Conservation (phyloP, 2,797 vertebrate genomes). For the Cottoperca gobio region DNA sequence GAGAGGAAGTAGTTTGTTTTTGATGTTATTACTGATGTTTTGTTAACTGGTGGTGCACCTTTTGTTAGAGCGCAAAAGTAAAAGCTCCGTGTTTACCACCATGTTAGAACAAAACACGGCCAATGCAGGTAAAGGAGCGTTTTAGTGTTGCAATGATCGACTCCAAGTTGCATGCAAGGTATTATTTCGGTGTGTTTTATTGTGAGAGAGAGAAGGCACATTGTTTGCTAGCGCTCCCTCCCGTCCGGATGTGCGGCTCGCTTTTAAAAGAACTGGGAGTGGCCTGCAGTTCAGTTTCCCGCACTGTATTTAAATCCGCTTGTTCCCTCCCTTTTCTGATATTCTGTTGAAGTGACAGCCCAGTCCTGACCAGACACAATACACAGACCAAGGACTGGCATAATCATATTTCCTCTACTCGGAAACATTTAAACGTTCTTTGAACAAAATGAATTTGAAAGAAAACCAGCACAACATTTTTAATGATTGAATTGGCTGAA, state of each 20-base stretch:
- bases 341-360: conserved; percentile 55
- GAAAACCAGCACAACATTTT: neutral
- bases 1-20: conserved; percentile 4
- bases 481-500: neutral
- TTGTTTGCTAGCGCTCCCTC: conserved; percentile 83
- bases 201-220: conserved; percentile 70
- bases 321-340: conserved; percentile 78
- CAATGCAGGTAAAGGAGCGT: accelerated
- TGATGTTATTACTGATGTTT: conserved; percentile 27
- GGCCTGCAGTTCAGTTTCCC: conserved; percentile 77
- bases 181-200: conserved; percentile 62
- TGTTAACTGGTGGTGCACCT: conserved; percentile 15
- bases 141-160: neutral
- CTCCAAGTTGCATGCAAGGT: neutral
- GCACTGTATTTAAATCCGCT: conserved; percentile 84
- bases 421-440: neutral
- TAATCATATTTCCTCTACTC: neutral
- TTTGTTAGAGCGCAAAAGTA: conserved; percentile 34
- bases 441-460: neutral
- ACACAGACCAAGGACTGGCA: neutral
- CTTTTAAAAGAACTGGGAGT: conserved; percentile 82
- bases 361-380: conserved; percentile 50
- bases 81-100: neutral
- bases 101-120: accelerated
- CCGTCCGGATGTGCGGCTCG: conserved; percentile 80